phyloP scores from a whole-genome alignment of 2,113 vertebrate species.

The Tamias sibiricus region DNA sequence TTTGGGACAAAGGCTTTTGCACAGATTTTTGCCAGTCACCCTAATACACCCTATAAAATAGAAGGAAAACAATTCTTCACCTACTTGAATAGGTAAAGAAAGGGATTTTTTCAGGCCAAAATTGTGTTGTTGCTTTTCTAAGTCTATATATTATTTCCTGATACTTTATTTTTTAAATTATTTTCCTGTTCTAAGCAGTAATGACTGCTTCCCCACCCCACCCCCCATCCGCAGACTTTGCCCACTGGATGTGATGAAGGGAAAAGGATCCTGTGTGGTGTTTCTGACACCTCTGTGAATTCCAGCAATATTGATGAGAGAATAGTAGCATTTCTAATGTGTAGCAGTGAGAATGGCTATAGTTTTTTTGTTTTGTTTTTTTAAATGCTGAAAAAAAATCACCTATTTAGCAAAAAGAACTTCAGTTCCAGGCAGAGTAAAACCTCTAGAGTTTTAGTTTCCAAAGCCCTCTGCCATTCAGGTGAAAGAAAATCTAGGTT shows the following conservation, averaged over 20 bases:
- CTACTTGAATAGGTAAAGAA: not conserved
- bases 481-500: conserved; percentile 6
- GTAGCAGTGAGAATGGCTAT: not conserved
- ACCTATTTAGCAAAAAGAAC: not conserved
- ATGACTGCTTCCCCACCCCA: not conserved
- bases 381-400: not conserved
- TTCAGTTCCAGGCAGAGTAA: not conserved
- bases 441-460: not conserved
- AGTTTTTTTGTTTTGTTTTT: not conserved
- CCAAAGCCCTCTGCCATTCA: not conserved
- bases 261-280: not conserved
- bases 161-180: no score
- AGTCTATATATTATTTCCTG: not conserved
- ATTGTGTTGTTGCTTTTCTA: not conserved
- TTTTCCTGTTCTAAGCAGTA: not conserved
- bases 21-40: not conserved
- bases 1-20: not conserved
- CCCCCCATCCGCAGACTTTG: not conserved
- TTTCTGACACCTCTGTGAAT: not conserved
- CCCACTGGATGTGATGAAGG: not conserved
- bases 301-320: not conserved
- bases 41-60: not conserved
- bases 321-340: not conserved
- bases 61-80: not conserved
- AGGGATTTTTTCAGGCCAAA: not conserved